These are phyloP conservation scores for Rallus limicola DNA, from an alignment of 2,113 vertebrate species.

Conservation along the genomic window DNA sequence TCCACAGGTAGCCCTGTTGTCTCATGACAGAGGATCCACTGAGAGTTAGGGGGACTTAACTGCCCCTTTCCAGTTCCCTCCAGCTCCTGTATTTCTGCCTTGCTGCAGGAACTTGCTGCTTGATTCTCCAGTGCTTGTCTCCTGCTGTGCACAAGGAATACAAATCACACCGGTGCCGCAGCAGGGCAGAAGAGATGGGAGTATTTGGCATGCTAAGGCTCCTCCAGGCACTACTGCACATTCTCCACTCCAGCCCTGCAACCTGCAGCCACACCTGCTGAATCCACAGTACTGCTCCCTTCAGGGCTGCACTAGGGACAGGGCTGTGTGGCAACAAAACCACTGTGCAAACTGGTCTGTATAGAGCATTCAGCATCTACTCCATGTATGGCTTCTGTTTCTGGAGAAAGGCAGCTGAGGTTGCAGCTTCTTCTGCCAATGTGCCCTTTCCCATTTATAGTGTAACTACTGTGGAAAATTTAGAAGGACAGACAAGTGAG, in stretches of 20 bases:
- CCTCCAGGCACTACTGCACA: background rate
- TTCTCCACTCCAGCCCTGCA: background rate
- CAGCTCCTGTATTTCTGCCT: background rate
- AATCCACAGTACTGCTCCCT: background rate
- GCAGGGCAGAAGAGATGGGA: background rate
- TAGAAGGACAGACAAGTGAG: background rate
- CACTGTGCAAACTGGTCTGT: background rate
- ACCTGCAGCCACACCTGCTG: background rate
- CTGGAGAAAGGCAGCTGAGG: background rate
- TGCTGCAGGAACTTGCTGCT: background rate
- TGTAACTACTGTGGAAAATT: background rate
- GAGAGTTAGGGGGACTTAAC: background rate
- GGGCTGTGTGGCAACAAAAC: background rate
- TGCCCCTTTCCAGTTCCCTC: background rate
- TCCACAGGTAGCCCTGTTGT: background rate
- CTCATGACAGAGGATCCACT: background rate
- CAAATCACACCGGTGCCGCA: background rate
- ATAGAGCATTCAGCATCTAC: background rate
- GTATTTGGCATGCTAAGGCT: background rate
- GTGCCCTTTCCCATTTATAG: background rate
- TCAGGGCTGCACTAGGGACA: background rate
- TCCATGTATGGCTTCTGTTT: background rate
- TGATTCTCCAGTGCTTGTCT: background rate
- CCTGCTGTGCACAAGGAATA: conserved; percentile 47
- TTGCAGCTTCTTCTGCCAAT: background rate